Evolutionary conservation across 2,888 invertebrate species (phyloP).

Genomic region (Spatulosminthurus flaviceps): DNA sequence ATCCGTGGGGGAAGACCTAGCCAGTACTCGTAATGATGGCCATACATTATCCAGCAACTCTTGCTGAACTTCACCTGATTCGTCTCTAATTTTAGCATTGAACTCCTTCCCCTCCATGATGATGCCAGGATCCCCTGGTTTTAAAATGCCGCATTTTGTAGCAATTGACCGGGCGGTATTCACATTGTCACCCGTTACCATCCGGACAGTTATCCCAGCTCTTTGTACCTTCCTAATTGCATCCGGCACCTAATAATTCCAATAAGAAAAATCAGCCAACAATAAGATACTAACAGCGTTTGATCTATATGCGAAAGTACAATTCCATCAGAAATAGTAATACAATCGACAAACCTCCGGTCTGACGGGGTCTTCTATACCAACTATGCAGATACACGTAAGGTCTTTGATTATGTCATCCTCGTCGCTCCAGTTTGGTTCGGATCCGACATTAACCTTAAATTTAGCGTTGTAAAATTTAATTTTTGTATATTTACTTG

Average conservation of each 20-base stretch:
- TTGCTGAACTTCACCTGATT: slow-evolving; percentile 91
- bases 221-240: slow-evolving; percentile 96
- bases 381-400: slow-evolving; percentile 95
- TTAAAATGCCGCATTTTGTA: slow-evolving; percentile 93
- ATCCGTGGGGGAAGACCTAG: slow-evolving; percentile 98
- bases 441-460: slow-evolving; percentile 64
- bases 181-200: slow-evolving; percentile 99
- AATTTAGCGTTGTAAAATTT: background rate
- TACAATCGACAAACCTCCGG: slow-evolving; percentile 79
- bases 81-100: slow-evolving; percentile 88
- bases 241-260: slow-evolving; percentile 75
- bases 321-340: no score
- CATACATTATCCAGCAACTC: slow-evolving; percentile 94
- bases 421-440: slow-evolving; percentile 97
- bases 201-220: slow-evolving; percentile 91
- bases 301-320: no score
- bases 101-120: slow-evolving; percentile 98
- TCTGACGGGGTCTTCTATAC: slow-evolving; percentile 98
- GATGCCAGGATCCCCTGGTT: slow-evolving; percentile 93
- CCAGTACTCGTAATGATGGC: slow-evolving; percentile 94
- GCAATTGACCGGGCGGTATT: slow-evolving; percentile 99
- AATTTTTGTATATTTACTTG: no score
- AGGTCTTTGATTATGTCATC: slow-evolving; percentile 90
- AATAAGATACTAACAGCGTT: no score
- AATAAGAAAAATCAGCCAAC: background rate